Percentiles rank a stretch among this genome's conserved stretches.
phyloP scores from a whole-genome alignment of 2,888 invertebrate genomes.

The Lepidocyrtinus sp. region DNA sequence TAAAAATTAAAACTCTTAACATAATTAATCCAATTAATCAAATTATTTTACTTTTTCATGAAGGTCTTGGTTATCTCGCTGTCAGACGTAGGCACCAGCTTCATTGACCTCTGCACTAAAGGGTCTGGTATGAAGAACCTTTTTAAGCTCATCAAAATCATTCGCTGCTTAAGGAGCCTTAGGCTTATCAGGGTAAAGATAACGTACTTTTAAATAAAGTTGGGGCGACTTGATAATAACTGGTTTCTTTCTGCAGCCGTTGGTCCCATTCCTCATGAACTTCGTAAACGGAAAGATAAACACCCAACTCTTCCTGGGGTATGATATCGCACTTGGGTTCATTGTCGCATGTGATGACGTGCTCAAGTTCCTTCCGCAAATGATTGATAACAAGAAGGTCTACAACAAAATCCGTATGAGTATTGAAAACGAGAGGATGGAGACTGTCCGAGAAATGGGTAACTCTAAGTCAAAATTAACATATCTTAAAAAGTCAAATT shows the following conservation, averaged over 20 bases:
- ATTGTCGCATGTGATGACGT: constrained; percentile 79
- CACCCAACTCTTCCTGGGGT: constrained; percentile 77
- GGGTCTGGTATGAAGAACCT: constrained; percentile 4
- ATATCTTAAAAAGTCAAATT: not conserved
- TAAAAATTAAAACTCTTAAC: not conserved
- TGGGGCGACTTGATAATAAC: not conserved
- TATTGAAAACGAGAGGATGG: constrained; percentile 72
- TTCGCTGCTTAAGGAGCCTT: constrained; percentile 25
- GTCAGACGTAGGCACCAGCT: not conserved
- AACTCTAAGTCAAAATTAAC: not conserved
- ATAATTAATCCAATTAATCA: not conserved
- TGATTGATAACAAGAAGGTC: constrained; percentile 73
- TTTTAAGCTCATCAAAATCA: constrained; percentile 30
- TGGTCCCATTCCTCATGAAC: constrained; percentile 75
- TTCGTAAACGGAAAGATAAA: constrained; percentile 77
- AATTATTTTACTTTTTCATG: too few species aligned
- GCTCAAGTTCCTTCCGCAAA: constrained; percentile 75
- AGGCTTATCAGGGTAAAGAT: constrained; percentile 35
- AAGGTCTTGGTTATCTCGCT: not conserved
- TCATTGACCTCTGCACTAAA: not conserved
- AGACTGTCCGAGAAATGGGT: constrained; percentile 75
- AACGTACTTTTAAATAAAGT: not conserved
- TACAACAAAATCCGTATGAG: constrained; percentile 70
- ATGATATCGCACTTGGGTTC: constrained; percentile 79
- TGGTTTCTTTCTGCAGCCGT: constrained; percentile 71